Conservation (phyloP, 2,797 vertebrate genomes). For the Coccyzus lansbergi region DNA sequence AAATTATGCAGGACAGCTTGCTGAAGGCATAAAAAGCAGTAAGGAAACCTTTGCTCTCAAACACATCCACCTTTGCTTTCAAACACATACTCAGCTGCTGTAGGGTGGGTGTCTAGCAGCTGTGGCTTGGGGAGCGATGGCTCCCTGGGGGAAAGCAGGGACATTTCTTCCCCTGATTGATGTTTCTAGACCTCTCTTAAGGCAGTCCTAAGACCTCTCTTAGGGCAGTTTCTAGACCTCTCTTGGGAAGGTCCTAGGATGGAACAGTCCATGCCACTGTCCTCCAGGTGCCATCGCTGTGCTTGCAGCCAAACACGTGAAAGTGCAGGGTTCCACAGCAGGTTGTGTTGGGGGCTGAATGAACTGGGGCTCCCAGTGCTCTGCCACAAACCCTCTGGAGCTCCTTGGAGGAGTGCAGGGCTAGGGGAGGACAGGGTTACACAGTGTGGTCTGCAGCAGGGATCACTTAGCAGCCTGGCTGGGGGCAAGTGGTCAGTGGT, state of each 20-base stretch:
- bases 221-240: too few relatives aligned
- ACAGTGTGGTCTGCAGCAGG: background rate
- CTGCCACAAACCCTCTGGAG: background rate
- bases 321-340: too few relatives aligned
- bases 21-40: background rate
- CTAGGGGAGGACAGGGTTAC: background rate
- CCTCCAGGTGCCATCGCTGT: too few relatives aligned
- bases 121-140: too few relatives aligned
- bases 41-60: background rate
- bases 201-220: too few relatives aligned
- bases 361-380: background rate
- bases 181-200: too few relatives aligned
- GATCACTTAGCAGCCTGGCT: background rate
- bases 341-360: too few relatives aligned
- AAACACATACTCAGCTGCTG: rapidly evolving
- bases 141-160: too few relatives aligned
- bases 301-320: too few relatives aligned
- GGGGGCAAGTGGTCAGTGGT: background rate
- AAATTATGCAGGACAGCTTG: background rate
- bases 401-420: background rate
- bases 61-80: rapidly evolving
- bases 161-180: too few relatives aligned
- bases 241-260: too few relatives aligned
- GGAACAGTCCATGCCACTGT: too few relatives aligned
- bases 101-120: background rate